A percentile compares a stretch with the other conserved stretches of the same genome.
Evolutionary conservation across 2,797 vertebrate species (phyloP).

Genomic region (Gallinago stenura): DNA sequence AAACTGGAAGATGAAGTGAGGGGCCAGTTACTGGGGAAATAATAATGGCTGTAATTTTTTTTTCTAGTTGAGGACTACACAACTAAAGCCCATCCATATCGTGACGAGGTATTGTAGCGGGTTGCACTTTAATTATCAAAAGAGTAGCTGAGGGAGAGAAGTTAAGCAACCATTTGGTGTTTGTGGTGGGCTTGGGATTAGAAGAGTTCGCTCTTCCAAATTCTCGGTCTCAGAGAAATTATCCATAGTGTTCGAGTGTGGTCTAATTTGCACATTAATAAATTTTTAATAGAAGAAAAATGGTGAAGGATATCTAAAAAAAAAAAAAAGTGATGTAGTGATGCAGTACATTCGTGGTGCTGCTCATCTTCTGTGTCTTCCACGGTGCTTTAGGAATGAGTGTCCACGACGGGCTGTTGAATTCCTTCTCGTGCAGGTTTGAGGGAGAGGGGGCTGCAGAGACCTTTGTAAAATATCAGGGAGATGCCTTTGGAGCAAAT

Average conservation of each 20-base stretch:
- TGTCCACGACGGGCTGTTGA: not conserved
- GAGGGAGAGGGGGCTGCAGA: rapidly evolving
- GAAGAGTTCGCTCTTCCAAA: not conserved
- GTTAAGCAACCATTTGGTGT: not conserved
- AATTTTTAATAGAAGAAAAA: not conserved
- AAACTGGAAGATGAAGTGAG: not conserved
- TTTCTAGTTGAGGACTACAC: not conserved
- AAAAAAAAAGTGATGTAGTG: not conserved
- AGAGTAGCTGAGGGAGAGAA: not conserved
- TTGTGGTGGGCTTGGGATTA: not conserved
- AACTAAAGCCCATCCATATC: not conserved
- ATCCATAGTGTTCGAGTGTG: rapidly evolving
- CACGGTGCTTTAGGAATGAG: not conserved
- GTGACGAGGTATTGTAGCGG: not conserved
- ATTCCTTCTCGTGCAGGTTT: not conserved
- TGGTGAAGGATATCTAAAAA: not conserved
- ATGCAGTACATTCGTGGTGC: not conserved
- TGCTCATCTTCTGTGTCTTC: rapidly evolving
- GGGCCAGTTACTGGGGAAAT: not conserved
- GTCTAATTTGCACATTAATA: not conserved
- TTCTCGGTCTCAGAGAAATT: not conserved
- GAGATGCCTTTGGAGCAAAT: not conserved
- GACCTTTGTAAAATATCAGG: not conserved
- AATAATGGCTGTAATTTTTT: not conserved
- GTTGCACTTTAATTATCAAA: not conserved